Evolutionary conservation across 2,888 invertebrate genomes (phyloP), one percentile per base, ranked within the genome.

Genomic region (Brachypterus glaber): DNA sequence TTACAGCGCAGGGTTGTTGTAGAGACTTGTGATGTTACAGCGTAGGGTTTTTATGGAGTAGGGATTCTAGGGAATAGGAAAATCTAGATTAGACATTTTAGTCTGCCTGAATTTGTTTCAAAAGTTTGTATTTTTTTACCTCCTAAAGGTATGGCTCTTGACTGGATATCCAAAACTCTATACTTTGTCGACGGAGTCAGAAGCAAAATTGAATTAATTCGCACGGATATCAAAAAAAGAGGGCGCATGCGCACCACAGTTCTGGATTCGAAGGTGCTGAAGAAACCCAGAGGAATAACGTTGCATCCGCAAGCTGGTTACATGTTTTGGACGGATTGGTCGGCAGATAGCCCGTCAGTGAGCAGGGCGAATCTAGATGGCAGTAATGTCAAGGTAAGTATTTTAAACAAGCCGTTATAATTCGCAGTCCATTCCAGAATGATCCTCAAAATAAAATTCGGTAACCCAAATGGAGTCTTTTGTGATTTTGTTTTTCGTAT

Each of bases 281-380:
- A 53, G 35, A 59, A 58, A 47, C 59, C 59, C 3, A 41, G 59
- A 37, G 43, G 88, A 5, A 83, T 92, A 36, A 83, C 83, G 0
- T 76, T 91, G 1, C 89, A 91, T 66, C 90, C 91, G 0, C 73
- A 73, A 55, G 76, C 77, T 34, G 89, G 89, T 39, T 82, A 78
- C 49, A 67, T 83, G 61, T 91, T 85, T 60, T 89, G 89, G 86
- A 87, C 89, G 0, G 91, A 92, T 58, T 90, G 89, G 89, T 82
- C 85, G 3, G 71, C 74, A 2, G 71, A 70, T n/a, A 74, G 75
- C 46, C 87, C 90, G 0, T 79, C 82, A 0, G 78, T 92, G 4
- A 82, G 81, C 4, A 70, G 87, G 35, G 81, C 89, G 0, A 79
- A 82, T 57, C 69, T 90, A 44, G 88, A 90, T 57, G 91, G 91